These are phyloP conservation scores for Euglossa dilemma DNA, from an alignment of 1,140 invertebrate species.

Conservation along the genomic window DNA sequence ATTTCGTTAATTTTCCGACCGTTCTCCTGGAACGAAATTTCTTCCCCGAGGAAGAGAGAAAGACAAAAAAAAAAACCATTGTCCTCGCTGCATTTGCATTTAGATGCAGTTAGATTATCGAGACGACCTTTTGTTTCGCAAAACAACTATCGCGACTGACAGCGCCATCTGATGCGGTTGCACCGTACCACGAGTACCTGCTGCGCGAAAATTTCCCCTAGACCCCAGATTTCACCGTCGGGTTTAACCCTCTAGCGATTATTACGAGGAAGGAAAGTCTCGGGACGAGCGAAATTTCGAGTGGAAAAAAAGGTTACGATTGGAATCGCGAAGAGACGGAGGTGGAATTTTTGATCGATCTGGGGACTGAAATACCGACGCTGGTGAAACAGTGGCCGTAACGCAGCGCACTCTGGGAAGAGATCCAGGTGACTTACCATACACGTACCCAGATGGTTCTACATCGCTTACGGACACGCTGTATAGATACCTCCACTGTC, in stretches of 20 bases:
- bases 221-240: accelerated
- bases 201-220: background rate
- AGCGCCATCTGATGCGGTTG: background rate
- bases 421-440: background rate
- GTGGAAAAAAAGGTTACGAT: background rate
- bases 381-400: background rate
- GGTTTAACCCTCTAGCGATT: background rate
- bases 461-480: background rate
- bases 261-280: background rate
- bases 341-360: background rate
- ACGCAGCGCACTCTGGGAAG: background rate
- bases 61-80: background rate
- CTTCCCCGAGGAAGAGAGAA: too few species aligned
- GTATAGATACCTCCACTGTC: background rate
- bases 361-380: background rate
- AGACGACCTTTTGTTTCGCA: background rate
- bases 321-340: background rate
- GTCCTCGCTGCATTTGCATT: background rate
- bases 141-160: background rate
- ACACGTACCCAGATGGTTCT: background rate
- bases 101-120: background rate
- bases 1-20: background rate
- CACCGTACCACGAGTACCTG: background rate
- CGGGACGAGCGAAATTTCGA: background rate
- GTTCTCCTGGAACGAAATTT: background rate